These are phyloP conservation scores for Ophioderma brevispina DNA, from an alignment of 35 echinoderm and acorn worm genomes.

Conservation along the genomic window DNA sequence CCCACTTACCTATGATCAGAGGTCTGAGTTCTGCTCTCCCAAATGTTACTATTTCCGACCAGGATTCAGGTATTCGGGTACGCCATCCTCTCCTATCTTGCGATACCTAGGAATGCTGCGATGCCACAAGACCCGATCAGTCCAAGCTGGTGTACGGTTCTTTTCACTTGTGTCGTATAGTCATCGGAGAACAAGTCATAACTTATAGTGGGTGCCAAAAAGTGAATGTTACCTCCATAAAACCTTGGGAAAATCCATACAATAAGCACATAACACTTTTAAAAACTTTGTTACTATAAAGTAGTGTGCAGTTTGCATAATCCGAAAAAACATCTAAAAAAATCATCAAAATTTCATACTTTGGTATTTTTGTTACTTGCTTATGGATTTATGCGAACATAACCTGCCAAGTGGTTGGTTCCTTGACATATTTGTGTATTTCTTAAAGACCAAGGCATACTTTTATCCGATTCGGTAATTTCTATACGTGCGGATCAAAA, in stretches of 20 bases:
- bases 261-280: too few species aligned
- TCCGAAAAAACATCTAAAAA: too few species aligned
- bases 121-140: conserved; percentile 86
- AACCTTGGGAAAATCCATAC: conserved; percentile 78
- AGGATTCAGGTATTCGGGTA: conserved; percentile 71
- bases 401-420: too few species aligned
- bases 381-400: too few species aligned
- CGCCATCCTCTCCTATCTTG: conserved; percentile 28
- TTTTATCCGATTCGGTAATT: too few species aligned
- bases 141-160: conserved; percentile 93
- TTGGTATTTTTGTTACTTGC: too few species aligned
- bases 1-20: conserved; percentile 97
- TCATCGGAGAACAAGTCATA: conserved; percentile 98
- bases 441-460: too few species aligned
- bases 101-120: conserved; percentile 62
- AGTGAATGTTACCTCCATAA: conserved; percentile 88
- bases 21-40: conserved; percentile 87
- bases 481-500: too few species aligned
- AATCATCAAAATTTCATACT: too few species aligned
- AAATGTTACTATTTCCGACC: conserved; percentile 87
- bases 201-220: conserved; percentile 97
- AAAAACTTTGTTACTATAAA: too few species aligned
- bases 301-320: too few species aligned
- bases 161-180: conserved; percentile 98
- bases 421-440: too few species aligned